These are phyloP conservation scores for Pempheris klunzingeri DNA, from an alignment of 2,797 vertebrate species.

Conservation along the genomic window DNA sequence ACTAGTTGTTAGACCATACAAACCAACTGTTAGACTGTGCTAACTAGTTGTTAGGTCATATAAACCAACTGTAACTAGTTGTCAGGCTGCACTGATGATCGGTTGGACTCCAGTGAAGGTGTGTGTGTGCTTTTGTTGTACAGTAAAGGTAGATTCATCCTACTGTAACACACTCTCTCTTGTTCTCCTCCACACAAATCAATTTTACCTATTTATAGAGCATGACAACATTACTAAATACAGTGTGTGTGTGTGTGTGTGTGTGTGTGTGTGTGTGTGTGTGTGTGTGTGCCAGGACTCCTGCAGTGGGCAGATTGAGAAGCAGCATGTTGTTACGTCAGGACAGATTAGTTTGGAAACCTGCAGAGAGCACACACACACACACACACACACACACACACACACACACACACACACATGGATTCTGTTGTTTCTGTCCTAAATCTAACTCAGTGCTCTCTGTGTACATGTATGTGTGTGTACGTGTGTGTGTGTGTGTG, in stretches of 20 bases:
- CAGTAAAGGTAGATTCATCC: constrained; percentile 46
- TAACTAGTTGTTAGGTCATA: not conserved
- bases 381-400: constrained; percentile 20
- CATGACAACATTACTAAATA: constrained; percentile 66
- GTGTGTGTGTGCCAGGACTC: constrained; percentile 67
- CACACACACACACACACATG: constrained; percentile 3
- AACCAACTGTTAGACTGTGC: not conserved
- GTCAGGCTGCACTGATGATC: not conserved
- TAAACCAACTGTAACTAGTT: not conserved
- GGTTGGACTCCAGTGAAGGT: not conserved
- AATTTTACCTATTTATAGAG: constrained; percentile 74
- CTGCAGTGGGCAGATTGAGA: constrained; percentile 79
- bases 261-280: constrained; percentile 41
- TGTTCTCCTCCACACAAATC: constrained; percentile 67
- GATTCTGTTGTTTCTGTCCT: constrained; percentile 38
- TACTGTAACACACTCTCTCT: constrained; percentile 44
- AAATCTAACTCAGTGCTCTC: constrained; percentile 16
- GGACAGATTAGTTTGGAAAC: constrained; percentile 76
- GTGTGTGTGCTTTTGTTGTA: constrained; percentile 4
- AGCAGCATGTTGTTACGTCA: constrained; percentile 80
- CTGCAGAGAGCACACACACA: constrained; percentile 51
- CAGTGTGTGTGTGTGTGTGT: constrained; percentile 22
- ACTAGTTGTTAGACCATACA: not conserved
- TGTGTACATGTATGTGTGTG: constrained; percentile 12
- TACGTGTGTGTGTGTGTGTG: not conserved